phyloP scores from a whole-genome alignment of 1,140 invertebrate genomes.

The Oscheius sp. region DNA sequence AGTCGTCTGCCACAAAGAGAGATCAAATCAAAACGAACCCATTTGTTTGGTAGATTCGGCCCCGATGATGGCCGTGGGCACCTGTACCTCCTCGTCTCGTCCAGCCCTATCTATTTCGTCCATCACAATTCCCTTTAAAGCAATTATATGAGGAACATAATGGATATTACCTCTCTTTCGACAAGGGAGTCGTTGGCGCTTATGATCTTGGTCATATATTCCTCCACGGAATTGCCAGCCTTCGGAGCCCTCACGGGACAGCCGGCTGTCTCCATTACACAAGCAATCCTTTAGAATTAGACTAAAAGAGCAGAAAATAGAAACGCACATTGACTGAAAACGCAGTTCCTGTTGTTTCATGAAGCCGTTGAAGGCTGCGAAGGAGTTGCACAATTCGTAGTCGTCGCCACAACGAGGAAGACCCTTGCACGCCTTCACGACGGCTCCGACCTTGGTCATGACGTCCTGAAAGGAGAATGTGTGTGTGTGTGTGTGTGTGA shows the following conservation, averaged over 20 bases:
- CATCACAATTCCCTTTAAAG: slow-evolving; percentile 19
- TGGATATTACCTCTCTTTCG: slow-evolving; percentile 4
- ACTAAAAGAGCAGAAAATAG: not conserved
- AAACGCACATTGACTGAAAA: slow-evolving; percentile 24
- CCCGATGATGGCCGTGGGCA: slow-evolving; percentile 17
- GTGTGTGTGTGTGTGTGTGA: too few species aligned
- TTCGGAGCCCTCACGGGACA: slow-evolving; percentile 12
- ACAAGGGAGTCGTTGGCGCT: slow-evolving; percentile 22
- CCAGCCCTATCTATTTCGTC: slow-evolving; percentile 19
- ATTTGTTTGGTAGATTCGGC: slow-evolving; percentile 28
- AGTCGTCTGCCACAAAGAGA: too few species aligned
- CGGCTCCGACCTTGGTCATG: not conserved
- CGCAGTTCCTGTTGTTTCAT: slow-evolving; percentile 22
- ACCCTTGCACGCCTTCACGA: slow-evolving; percentile 19
- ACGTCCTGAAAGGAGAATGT: slow-evolving; percentile 1
- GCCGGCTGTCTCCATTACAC: slow-evolving; percentile 9
- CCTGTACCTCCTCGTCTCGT: slow-evolving; percentile 7
- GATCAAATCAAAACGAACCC: too few species aligned
- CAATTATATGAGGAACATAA: not conserved
- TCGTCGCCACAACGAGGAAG: slow-evolving; percentile 13
- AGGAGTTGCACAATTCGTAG: slow-evolving; percentile 24
- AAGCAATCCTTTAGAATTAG: slow-evolving; percentile 11
- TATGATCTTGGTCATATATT: slow-evolving; percentile 15
- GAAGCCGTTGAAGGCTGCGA: slow-evolving; percentile 15
- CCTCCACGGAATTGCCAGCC: not conserved